Base-by-base conservation (phyloP, 64 coral and sea anemone species). In the Cladopsammia gracilis region DNA sequence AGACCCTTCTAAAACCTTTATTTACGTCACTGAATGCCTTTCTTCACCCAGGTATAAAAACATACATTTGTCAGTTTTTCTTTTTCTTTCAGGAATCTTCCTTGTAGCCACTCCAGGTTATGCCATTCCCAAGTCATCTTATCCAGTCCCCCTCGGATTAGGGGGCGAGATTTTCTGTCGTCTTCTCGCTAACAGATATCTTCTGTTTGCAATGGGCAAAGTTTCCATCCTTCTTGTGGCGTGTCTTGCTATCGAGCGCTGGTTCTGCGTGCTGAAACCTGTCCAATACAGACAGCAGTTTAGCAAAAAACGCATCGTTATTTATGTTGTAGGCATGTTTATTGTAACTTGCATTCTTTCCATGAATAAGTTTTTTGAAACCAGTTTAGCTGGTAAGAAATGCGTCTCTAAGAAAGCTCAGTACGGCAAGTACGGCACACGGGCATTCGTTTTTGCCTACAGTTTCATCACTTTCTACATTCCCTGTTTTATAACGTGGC, bases 181-280 rank as follows among this genome's bases (percentile, higher is more conserved):
- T 4, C 53, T 86, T 16, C 60, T 92, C 15, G 62, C 25, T 13
- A 85, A 82, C 50, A 70, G 90, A 49, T 85, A 85, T 62, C 44
- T 84, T 22, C 53, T 92, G 24, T 92, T 92, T 62, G 78, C 59
- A 58, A 47, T 92, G 70, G 90, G 90, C 34, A 92, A 92, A 76
- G 59, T 74, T 25, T 92, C 90, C 16, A 75, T 92, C 9, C 71
- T 92, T 16, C 58, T 76, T 53, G 90, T 75, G 15, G 84, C 84
- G 54, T 92, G 80, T n/a, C 90, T 92, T 47, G 82, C 90, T 16
- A 20, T 92, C 48, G 90, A 92, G 15, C 82, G 90, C 13, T 92
- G 90, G 80, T 92, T 65, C 34, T 82, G 79, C 3, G 73, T 75
- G 70, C 58, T 92, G 7, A 76, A 47, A 18, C 90, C 90, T 11